Evolutionary conservation across 2,888 invertebrate species (phyloP).

Genomic region (Scelioninae gen. 1): DNA sequence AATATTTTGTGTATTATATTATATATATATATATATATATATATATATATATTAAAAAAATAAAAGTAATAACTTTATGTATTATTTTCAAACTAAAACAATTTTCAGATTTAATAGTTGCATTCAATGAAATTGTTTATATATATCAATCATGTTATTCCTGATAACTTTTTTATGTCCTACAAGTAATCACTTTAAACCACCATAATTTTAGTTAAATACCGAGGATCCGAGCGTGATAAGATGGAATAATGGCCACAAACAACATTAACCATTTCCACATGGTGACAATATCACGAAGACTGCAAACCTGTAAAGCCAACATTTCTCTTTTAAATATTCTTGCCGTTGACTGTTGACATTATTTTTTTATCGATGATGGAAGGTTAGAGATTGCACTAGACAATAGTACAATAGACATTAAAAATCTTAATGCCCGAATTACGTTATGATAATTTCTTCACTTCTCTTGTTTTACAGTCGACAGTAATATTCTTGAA

Average conservation of each 20-base stretch:
- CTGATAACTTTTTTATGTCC: too few species aligned
- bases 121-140: too few species aligned
- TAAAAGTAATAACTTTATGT: too few species aligned
- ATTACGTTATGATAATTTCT: constrained; percentile 16
- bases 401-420: constrained; percentile 40
- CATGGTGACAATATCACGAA: constrained; percentile 64
- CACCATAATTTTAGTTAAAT: constrained; percentile 13
- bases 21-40: too few species aligned
- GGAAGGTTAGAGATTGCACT: constrained; percentile 19
- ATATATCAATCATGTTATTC: too few species aligned
- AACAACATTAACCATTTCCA: constrained; percentile 55
- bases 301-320: constrained; percentile 68
- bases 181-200: too few species aligned
- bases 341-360: not conserved
- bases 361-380: constrained; percentile 9
- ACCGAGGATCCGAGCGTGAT: constrained; percentile 41
- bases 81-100: too few species aligned
- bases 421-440: constrained; percentile 41
- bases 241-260: constrained; percentile 55
- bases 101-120: too few species aligned
- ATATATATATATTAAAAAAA: too few species aligned
- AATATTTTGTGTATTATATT: too few species aligned
- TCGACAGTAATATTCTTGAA: too few species aligned
- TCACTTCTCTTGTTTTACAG: not conserved
- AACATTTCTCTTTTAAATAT: constrained; percentile 72